Evolutionary conservation across 1,140 invertebrate genomes (phyloP).

Genomic region (Sarcophaga bullata): DNA sequence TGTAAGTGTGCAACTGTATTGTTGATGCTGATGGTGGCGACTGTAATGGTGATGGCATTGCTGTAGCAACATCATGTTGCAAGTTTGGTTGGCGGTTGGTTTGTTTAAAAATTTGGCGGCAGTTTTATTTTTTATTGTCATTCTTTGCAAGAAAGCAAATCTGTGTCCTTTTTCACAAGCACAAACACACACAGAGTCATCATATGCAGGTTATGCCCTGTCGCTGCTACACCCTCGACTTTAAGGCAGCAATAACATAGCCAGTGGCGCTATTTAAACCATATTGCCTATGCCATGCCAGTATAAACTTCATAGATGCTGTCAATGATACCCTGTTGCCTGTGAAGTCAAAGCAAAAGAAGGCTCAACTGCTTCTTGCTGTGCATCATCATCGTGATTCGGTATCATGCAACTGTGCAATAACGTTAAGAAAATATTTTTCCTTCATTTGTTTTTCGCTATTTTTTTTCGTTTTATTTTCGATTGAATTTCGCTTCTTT

Average conservation of each 20-base stretch:
- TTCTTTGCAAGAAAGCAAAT: neutral
- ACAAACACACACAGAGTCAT: neutral
- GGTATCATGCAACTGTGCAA: neutral
- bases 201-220: neutral
- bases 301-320: neutral
- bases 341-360: neutral
- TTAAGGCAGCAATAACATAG: neutral
- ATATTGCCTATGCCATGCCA: neutral
- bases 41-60: neutral
- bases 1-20: too few relatives aligned
- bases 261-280: slow-evolving; percentile 5
- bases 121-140: neutral
- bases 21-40: neutral
- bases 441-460: neutral
- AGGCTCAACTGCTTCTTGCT: slow-evolving; percentile 6
- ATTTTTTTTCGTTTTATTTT: neutral
- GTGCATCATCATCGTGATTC: neutral
- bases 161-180: neutral
- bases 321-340: neutral
- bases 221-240: neutral
- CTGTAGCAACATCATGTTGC: neutral
- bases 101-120: neutral
- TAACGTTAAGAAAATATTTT: neutral
- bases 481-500: too few relatives aligned
- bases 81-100: neutral